Base-by-base conservation (phyloP, 2,113 vertebrate genomes). In the Hyaena hyaena region DNA sequence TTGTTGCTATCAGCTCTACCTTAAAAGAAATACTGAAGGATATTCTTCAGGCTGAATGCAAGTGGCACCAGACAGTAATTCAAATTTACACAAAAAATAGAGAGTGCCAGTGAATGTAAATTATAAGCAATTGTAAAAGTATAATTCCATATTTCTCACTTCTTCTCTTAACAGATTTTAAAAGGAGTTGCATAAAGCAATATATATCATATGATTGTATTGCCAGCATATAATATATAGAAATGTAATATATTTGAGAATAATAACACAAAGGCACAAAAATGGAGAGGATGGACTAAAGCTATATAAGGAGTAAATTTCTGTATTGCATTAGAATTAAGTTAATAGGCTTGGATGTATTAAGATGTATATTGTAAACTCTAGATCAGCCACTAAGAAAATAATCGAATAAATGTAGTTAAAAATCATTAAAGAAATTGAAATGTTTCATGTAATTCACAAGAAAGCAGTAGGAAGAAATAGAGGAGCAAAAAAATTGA, bases 81-180 rank as follows among this genome's bases (percentile, higher is more conserved):
- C 55, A 76, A 69, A 93, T 88, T 91, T 61, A 85, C 24, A 43
- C 10, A 65, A 24, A 69, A 71, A 50, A 48, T 21, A 73, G 74
- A 76, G 31, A 74, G 31, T 55, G 66, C 53, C 28, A 3, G 55
- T 73, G 39, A 65, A 26, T 31, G 58, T 93, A 84, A 90, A 96
- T 95, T 77, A 63, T 73, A 82, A 81, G 33, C 55, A 88, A 73
- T 91, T 93, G 65, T 77, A 76, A 90, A 88, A 95, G 16, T 66
- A 31, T 76, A 74, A 85, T 68, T 95, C 35, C 45, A 26, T 68
- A 63, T 69, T 88, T 86, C 43, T 88, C 50, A 80, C 90, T 77
- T 90, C 48, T 92, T 82, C 71, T 85, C 43, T 93, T 81, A 82
- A 96, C 28, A 90, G 69, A 85, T 81, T 93, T 94, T 55, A 93